Conservation (phyloP, 92 coral and sea anemone genomes). For the Porites evermanni region DNA sequence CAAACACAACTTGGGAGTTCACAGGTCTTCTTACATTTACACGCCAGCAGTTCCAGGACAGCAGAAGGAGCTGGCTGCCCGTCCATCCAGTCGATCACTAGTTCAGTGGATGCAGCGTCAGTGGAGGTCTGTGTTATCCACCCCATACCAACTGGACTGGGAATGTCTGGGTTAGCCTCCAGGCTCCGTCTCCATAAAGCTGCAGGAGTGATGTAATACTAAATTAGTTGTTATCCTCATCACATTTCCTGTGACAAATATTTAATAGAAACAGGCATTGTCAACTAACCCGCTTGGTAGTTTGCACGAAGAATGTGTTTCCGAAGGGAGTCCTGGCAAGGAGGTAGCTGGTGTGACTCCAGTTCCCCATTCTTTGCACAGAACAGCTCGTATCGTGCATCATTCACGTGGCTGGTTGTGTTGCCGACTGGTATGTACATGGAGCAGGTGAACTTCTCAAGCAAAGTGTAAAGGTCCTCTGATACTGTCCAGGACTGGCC, state of each 20-base stretch:
- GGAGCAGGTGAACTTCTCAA: no score
- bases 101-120: conserved; percentile 22
- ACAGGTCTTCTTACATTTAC: conserved; percentile 22
- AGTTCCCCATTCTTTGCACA: no score
- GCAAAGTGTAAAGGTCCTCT: no score
- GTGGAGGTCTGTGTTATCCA: conserved; percentile 1
- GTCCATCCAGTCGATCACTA: conserved; percentile 49
- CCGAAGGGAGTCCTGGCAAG: background rate
- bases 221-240: no score
- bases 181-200: background rate
- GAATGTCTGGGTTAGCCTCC: conserved; percentile 6
- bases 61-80: conserved; percentile 39
- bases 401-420: no score
- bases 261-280: background rate
- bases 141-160: conserved; percentile 27
- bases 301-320: conserved; percentile 18
- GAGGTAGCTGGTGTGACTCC: no score
- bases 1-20: background rate
- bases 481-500: background rate
- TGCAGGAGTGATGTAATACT: conserved; percentile 2
- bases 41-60: conserved; percentile 46
- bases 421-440: no score
- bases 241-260: no score
- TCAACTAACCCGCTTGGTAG: conserved; percentile 14
- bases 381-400: no score